Evolutionary conservation across 2,797 vertebrate species (phyloP).

Genomic region (Steatocranus sp.): DNA sequence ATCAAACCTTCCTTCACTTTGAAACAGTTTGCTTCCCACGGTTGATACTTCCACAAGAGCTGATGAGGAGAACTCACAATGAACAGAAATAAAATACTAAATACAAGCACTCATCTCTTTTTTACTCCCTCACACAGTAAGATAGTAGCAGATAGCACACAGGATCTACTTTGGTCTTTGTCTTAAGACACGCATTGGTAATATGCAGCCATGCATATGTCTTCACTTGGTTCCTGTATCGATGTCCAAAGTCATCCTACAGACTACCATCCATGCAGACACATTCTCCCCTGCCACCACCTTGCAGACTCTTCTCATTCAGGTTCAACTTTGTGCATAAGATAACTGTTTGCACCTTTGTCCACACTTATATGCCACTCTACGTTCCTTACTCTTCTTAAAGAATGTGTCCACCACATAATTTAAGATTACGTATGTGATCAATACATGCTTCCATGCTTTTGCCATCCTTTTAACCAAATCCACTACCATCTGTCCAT

Average conservation of each 20-base stretch:
- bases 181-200: background rate
- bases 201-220: background rate
- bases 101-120: background rate
- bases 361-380: background rate
- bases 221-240: background rate
- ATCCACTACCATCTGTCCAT: background rate
- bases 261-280: background rate
- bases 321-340: background rate
- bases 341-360: background rate
- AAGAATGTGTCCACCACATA: background rate
- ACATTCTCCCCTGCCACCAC: background rate
- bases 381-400: background rate
- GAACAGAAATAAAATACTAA: background rate
- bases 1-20: background rate
- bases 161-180: background rate
- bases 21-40: background rate
- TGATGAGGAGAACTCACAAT: background rate
- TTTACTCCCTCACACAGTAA: background rate
- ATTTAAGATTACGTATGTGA: background rate
- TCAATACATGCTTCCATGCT: background rate
- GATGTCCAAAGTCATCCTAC: background rate
- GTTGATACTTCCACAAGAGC: background rate
- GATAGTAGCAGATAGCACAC: background rate
- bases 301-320: background rate
- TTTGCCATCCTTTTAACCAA: background rate